Evolutionary conservation across 2,888 invertebrate genomes (phyloP), one percentile per base, ranked within the genome.

Genomic region (Chymomyza caudatula): DNA sequence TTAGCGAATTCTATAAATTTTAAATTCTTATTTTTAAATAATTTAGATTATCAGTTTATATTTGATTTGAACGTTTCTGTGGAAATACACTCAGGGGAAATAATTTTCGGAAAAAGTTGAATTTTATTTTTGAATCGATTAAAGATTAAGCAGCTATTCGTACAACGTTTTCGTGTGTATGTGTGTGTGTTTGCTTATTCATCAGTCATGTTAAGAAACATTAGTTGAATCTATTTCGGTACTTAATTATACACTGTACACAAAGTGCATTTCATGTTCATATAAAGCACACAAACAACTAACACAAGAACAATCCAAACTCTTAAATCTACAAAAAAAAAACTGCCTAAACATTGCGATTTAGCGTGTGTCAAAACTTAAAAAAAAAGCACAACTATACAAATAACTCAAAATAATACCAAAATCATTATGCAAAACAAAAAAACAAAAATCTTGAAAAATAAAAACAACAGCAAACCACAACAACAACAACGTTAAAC

Each of bases 221-320:
- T n/a, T n/a, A n/a, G n/a, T n/a, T n/a, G n/a, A n/a, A n/a, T n/a
- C n/a, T n/a, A n/a, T n/a, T n/a, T n/a, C n/a, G n/a, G n/a, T n/a
- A n/a, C n/a, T n/a, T n/a, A n/a, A n/a, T n/a, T n/a, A n/a, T n/a
- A n/a, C n/a, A n/a, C n/a, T n/a, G n/a, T n/a, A n/a, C n/a, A n/a
- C n/a, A n/a, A n/a, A 1, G 0, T 37, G 11, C 29, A 37, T 37
- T 11, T 11, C 29, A 13, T 37, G 11, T 37, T 37, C 29, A 37
- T 37, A 11, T 8, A 37, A 37, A 37, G 29, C 29, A 44, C 23
- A 54, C 17, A 56, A 37, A 37, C 67, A 71, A 71, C 53, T 42
- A 68, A 49, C 60, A 70, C 22, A 60, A 67, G 61, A 65, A 63
- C 63, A 60, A 62, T 52, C 53, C 65, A 71, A 69, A 42, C 61